Percentiles rank a stretch among this genome's conserved stretches.
phyloP scores from a whole-genome alignment of 1,140 invertebrate species.

The Danaus melanippus region DNA sequence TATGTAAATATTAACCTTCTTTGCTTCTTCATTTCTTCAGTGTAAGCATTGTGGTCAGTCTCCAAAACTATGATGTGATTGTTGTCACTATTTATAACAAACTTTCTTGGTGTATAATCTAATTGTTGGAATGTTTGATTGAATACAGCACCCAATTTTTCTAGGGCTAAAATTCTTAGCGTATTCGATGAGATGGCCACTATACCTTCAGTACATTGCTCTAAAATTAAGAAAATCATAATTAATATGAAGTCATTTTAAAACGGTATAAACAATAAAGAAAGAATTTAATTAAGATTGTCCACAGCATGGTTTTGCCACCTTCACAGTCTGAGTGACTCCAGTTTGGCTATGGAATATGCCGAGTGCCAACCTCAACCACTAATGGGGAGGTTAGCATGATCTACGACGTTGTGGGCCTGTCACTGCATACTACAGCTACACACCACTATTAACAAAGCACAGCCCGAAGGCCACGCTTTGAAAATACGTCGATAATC shows the following conservation, averaged over 20 bases:
- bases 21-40: conserved; percentile 95
- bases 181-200: conserved; percentile 99
- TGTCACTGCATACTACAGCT: conserved; percentile 61
- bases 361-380: conserved; percentile 58
- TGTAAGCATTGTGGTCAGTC: conserved; percentile 99
- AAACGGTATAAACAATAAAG: conserved; percentile 2
- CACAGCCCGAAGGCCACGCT: conserved; percentile 37
- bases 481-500: conserved; percentile 52
- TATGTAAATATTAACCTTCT: conserved; percentile 74
- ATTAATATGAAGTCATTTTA: background rate
- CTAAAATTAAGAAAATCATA: conserved; percentile 47
- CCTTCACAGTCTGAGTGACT: conserved; percentile 62
- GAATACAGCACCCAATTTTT: conserved; percentile 98
- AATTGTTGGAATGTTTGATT: conserved; percentile 94
- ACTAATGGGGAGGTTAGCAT: conserved; percentile 45
- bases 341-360: conserved; percentile 70
- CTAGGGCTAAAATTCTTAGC: conserved; percentile 95
- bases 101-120: conserved; percentile 96
- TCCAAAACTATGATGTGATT: conserved; percentile 94
- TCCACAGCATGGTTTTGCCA: conserved; percentile 69
- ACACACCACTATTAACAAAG: conserved; percentile 46
- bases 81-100: conserved; percentile 94
- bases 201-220: conserved; percentile 99
- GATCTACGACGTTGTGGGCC: conserved; percentile 60
- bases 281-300: conserved; percentile 26